Conservation (phyloP, 2,888 invertebrate genomes). For the Hartigia nigra region DNA sequence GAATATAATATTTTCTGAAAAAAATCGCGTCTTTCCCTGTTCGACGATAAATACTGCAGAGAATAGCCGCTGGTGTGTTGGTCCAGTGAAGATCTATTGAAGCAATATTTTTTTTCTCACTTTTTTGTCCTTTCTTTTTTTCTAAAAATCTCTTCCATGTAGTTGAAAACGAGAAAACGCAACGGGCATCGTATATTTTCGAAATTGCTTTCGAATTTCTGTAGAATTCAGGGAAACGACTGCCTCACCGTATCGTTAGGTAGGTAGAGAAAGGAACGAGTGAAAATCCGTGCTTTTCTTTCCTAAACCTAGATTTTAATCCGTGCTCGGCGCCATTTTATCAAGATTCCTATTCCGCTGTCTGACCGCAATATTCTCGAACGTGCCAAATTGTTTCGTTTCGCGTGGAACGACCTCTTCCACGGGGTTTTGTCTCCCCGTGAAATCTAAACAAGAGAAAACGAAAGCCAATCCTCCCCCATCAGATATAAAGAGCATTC, state of each 20-base stretch:
- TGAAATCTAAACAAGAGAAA: not conserved
- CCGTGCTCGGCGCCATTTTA: slow-evolving; percentile 16
- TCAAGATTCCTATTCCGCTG: slow-evolving; percentile 14
- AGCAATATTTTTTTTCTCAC: not conserved
- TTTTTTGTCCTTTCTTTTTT: not conserved
- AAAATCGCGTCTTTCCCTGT: not conserved
- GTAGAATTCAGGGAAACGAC: not conserved
- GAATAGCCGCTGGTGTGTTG: not conserved
- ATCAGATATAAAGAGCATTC: not conserved
- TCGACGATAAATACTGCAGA: not conserved
- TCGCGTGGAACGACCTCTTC: not conserved
- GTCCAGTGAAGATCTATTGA: not conserved
- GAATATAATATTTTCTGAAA: not conserved
- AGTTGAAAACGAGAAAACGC: not conserved
- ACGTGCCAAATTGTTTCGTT: slow-evolving; percentile 22
- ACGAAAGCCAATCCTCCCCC: not conserved
- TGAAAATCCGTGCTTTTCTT: not conserved
- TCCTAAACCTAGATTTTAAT: slow-evolving; percentile 12
- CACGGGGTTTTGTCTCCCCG: not conserved
- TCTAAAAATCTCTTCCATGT: not conserved
- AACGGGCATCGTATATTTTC: not conserved
- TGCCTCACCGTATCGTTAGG: not conserved
- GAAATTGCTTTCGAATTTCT: not conserved
- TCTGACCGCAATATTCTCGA: slow-evolving; percentile 12
- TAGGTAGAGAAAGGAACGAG: not conserved